These are phyloP conservation scores for Pherbina coryleti DNA, from an alignment of 2,888 invertebrate species.

Conservation along the genomic window DNA sequence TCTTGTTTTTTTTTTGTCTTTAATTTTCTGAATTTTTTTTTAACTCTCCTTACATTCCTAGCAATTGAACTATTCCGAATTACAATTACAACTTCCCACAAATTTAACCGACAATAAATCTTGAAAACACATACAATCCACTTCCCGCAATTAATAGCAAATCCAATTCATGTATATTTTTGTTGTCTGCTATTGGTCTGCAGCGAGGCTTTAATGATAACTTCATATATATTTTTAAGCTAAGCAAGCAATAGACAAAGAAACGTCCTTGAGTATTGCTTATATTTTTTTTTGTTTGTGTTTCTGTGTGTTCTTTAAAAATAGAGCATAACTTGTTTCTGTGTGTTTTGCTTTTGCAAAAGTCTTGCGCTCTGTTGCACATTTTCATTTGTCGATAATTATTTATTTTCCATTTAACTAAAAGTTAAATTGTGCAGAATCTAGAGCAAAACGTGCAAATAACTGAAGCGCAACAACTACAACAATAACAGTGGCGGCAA, in stretches of 20 bases:
- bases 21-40: not conserved
- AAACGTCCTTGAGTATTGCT: slow-evolving; percentile 21
- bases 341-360: not conserved
- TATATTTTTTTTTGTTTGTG: not conserved
- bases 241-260: too few species aligned
- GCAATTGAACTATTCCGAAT: not conserved
- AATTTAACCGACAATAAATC: slow-evolving; percentile 11
- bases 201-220: not conserved
- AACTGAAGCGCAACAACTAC: slow-evolving; percentile 4
- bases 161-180: not conserved
- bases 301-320: too few species aligned
- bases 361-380: slow-evolving; percentile 20
- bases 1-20: not conserved
- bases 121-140: slow-evolving; percentile 22
- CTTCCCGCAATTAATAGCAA: slow-evolving; percentile 30
- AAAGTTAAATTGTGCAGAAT: slow-evolving; percentile 23
- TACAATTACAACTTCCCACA: slow-evolving; percentile 19
- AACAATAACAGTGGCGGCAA: not conserved
- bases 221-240: not conserved
- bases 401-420: slow-evolving; percentile 13
- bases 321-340: not conserved
- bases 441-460: slow-evolving; percentile 34
- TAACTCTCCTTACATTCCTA: not conserved
- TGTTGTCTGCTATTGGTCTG: not conserved
- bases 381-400: slow-evolving; percentile 9